Evolutionary conservation across 2,113 vertebrate species (phyloP), one percentile per base, ranked within the genome.

Genomic region (Caloenas nicobarica): DNA sequence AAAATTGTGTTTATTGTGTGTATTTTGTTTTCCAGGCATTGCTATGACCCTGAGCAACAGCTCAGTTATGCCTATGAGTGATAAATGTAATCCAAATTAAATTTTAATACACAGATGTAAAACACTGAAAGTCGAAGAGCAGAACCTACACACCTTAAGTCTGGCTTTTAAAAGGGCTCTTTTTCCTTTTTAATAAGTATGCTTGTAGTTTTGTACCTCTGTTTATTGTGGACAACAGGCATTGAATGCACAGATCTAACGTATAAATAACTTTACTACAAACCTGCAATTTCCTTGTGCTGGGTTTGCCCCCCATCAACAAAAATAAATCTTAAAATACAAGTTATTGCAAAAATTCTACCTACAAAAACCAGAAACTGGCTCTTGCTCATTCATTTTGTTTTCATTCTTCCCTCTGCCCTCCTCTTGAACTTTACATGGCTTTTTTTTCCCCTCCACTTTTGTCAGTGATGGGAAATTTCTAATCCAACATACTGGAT

Each of bases 401-500:
- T 91, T 94, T 92, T 95, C 88, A 92, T 91, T 95, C 91, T 95
- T 93, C 65, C 54, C 77, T 89, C 81, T 97, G 96, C 96, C 96
- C 96, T 96, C 81, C 77, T 93, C 91, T 94, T 97, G 96, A 97
- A 97, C 95, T 96, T 96, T 95, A 93, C 93, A 95, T 51, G 86
- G 73, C 92, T 92, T 93, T 91, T 94, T 84, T 85, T 73, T 5
- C 73, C 78, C 88, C 50, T 96, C 25, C 54, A 96, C 91, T 91
- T 95, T 96, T 97, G 96, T 95, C 73, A 92, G 29, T 0, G 83
- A 97, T 97, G 96, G 91, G 96, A 96, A 96, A 97, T 96, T 95
- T 96, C 96, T 96, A 94, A 97, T 97, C 86, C 73, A 94, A 96
- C 96, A 96, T 96, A 87, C 92, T 94, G 83, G 88, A 96, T 96